Evolutionary conservation across 1,140 invertebrate species (phyloP), one percentile per base, ranked within the genome.

Genomic region (Hylyphantes graminicola): DNA sequence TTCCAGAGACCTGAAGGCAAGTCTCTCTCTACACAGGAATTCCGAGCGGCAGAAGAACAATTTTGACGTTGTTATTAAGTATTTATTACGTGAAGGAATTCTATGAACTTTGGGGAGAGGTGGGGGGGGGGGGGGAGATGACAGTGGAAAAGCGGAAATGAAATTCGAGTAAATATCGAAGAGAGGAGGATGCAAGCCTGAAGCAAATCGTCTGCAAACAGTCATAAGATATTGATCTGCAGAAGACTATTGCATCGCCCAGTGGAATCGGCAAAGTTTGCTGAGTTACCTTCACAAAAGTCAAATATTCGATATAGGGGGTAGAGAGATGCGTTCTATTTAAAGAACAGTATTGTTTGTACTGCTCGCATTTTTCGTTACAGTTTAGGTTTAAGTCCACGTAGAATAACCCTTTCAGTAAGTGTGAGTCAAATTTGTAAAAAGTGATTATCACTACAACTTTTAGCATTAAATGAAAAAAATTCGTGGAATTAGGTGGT

Each of bases 141-240:
- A 21, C 21, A 17, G 15, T 21, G 65, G 21, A 67, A 67, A 67
- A 67, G 67, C 67, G 73, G 73, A 76, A 76, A 76, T 76, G 73
- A 76, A 76, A 76, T 76, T 59, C 73, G 57, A 76, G 73, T 76
- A 76, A 76, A 76, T 76, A 76, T 63, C 50, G 59, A 48, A 63
- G 55, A 61, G 55, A 8, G 73, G 57, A 48, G 54, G 72, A 50
- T 19, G 51, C 15, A 59, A 57, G 73, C 73, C 57, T 15, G 73
- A 51, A 35, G 73, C 55, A 35, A 57, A 55, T 74, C 55, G 72
- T 35, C 54, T 55, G 72, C 55, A 63, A 76, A 76, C 73, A 76
- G 73, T 76, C 55, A 63, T 76, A 50, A 19, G 57, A 35, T 63
- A 76, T 76, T 76, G 73, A 76, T 76, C 73, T 17, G 54, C 54